Conservation (phyloP, 2,888 invertebrate genomes). For the Eilema griseolum region DNA sequence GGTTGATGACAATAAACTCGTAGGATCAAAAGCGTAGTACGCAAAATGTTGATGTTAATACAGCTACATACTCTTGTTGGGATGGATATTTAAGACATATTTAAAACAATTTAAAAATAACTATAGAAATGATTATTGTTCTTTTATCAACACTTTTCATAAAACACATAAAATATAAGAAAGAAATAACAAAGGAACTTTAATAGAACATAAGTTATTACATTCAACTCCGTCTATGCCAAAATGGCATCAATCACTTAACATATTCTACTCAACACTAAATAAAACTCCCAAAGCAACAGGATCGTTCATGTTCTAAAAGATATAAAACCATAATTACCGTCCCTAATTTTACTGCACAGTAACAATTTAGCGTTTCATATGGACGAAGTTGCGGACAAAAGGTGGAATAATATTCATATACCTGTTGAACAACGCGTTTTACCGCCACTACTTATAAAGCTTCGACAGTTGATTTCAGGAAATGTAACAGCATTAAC, state of each 20-base stretch:
- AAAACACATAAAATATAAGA: neutral
- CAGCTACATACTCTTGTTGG: neutral
- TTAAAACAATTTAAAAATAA: too few species aligned
- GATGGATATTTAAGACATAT: neutral
- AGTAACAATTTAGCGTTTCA: neutral
- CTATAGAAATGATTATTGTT: neutral
- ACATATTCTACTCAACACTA: neutral
- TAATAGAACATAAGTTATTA: neutral
- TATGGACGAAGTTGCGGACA: neutral
- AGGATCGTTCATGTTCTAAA: neutral
- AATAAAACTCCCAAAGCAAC: neutral
- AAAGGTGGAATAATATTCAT: constrained; percentile 11
- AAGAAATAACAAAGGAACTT: neutral
- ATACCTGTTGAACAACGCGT: constrained; percentile 15
- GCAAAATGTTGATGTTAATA: neutral
- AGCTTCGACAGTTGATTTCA: neutral
- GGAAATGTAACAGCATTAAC: neutral
- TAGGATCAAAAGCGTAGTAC: neutral
- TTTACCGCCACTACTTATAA: neutral
- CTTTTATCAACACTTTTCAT: neutral
- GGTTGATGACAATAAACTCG: neutral
- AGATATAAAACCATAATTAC: neutral
- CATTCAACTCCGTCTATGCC: neutral
- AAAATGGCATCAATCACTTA: neutral
- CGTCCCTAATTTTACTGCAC: neutral